Conservation (phyloP, 2,888 invertebrate species). For the Erebia palarica region DNA sequence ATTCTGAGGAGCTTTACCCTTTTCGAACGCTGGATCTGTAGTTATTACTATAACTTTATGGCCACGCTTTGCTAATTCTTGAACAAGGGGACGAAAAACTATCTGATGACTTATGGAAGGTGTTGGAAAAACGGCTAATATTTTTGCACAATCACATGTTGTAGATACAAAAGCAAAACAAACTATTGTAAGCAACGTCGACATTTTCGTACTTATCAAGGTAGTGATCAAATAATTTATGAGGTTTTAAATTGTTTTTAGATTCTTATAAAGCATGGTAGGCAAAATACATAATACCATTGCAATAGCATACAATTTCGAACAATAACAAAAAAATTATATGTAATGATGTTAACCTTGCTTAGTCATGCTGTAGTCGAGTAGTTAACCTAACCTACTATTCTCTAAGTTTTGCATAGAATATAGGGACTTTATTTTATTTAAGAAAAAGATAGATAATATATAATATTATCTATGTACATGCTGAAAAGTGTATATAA, state of each 20-base stretch:
- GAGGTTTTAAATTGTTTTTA: slow-evolving; percentile 5
- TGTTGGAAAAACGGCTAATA: slow-evolving; percentile 55
- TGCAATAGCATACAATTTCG: slow-evolving; percentile 7
- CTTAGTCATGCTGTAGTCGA: slow-evolving; percentile 1
- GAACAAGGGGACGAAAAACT: slow-evolving; percentile 52
- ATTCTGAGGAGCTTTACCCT: slow-evolving; percentile 53
- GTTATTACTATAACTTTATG: slow-evolving; percentile 63
- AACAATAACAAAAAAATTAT: slow-evolving; percentile 13
- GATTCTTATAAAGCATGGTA: slow-evolving; percentile 11
- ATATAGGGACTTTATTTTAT: not conserved
- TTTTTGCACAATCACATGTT: slow-evolving; percentile 47
- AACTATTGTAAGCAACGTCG: slow-evolving; percentile 7
- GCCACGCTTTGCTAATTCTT: slow-evolving; percentile 56
- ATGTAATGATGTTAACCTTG: slow-evolving; percentile 13
- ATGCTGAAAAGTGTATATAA: no score
- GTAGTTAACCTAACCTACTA: slow-evolving; percentile 7
- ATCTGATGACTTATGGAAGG: slow-evolving; percentile 59
- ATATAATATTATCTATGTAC: no score
- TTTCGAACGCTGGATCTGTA: slow-evolving; percentile 52
- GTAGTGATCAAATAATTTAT: slow-evolving; percentile 7
- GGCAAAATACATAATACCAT: not conserved
- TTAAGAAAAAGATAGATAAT: no score
- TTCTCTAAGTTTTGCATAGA: not conserved
- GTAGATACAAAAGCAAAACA: slow-evolving; percentile 14
- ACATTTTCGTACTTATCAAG: slow-evolving; percentile 13